Percentiles rank a stretch among this genome's conserved stretches.
Conservation (phyloP, 2,888 invertebrate species). For the Eupithecia tripunctaria region DNA sequence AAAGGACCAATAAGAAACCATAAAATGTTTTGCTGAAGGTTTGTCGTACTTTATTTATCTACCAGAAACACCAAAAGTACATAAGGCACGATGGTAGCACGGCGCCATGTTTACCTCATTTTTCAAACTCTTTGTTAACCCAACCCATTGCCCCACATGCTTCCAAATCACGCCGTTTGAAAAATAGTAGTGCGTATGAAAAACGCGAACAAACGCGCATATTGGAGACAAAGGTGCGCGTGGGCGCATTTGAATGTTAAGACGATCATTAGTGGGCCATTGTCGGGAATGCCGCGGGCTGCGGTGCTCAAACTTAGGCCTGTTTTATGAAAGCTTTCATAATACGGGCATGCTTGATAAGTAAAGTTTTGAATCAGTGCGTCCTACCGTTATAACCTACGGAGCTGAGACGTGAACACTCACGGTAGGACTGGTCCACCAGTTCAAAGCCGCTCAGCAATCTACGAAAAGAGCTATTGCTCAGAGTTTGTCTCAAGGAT, state of each 20-base stretch:
- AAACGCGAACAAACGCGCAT: constrained; percentile 70
- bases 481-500: too few species aligned
- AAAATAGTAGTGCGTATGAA: constrained; percentile 75
- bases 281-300: constrained; percentile 70
- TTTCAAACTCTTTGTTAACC: neutral
- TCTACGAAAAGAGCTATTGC: too few species aligned
- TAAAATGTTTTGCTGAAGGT: neutral
- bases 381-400: too few species aligned
- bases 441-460: too few species aligned
- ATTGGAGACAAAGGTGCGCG: constrained; percentile 79
- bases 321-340: too few species aligned
- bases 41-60: neutral
- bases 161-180: constrained; percentile 73
- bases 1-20: too few species aligned
- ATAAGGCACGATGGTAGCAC: neutral
- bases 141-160: constrained; percentile 75
- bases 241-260: constrained; percentile 81
- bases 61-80: neutral
- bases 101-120: neutral
- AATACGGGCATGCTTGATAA: too few species aligned
- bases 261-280: constrained; percentile 79
- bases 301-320: constrained; percentile 65
- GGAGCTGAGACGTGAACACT: too few species aligned
- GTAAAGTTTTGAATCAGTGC: too few species aligned
- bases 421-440: too few species aligned